Evolutionary conservation across 2,888 invertebrate species (phyloP).

Genomic region (Diarsia rubi): DNA sequence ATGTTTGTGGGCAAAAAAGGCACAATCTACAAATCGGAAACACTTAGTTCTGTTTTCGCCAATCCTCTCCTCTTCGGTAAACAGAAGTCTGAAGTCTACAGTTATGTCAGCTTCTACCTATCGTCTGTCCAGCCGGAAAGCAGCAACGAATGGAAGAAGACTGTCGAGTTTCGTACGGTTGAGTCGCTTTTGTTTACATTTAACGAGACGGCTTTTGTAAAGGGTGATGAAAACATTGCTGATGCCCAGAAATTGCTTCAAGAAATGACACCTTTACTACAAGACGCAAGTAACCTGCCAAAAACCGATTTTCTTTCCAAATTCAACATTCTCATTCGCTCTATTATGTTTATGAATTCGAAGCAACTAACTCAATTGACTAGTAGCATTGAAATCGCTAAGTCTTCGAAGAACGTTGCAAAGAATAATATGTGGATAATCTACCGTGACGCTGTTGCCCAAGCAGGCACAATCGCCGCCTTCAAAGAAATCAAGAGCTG

Average conservation of each 20-base stretch:
- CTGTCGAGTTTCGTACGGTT: slow-evolving; percentile 82
- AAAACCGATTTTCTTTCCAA: slow-evolving; percentile 91
- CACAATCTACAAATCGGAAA: slow-evolving; percentile 92
- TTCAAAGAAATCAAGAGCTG: slow-evolving; percentile 91
- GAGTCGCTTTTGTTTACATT: slow-evolving; percentile 86
- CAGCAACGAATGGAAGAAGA: slow-evolving; percentile 80
- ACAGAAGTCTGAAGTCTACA: slow-evolving; percentile 92
- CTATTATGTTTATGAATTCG: slow-evolving; percentile 91
- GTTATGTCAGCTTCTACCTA: slow-evolving; percentile 90
- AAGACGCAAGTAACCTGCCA: slow-evolving; percentile 89
- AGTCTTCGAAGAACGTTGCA: slow-evolving; percentile 80
- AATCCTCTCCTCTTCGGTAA: slow-evolving; percentile 90
- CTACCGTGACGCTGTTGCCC: slow-evolving; percentile 92
- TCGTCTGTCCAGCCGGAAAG: slow-evolving; percentile 75
- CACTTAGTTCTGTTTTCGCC: slow-evolving; percentile 91
- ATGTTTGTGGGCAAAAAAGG: slow-evolving; percentile 90
- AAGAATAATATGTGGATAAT: slow-evolving; percentile 90
- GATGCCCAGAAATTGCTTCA: slow-evolving; percentile 84
- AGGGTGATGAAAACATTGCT: slow-evolving; percentile 77
- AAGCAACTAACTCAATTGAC: slow-evolving; percentile 91
- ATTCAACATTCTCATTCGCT: slow-evolving; percentile 90
- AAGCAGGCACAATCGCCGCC: slow-evolving; percentile 93
- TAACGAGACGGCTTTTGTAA: background rate
- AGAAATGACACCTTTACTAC: slow-evolving; percentile 91
- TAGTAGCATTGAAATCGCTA: slow-evolving; percentile 85